phyloP scores from a whole-genome alignment of 2,797 vertebrate species.

The Percopsis omiscomaycus region DNA sequence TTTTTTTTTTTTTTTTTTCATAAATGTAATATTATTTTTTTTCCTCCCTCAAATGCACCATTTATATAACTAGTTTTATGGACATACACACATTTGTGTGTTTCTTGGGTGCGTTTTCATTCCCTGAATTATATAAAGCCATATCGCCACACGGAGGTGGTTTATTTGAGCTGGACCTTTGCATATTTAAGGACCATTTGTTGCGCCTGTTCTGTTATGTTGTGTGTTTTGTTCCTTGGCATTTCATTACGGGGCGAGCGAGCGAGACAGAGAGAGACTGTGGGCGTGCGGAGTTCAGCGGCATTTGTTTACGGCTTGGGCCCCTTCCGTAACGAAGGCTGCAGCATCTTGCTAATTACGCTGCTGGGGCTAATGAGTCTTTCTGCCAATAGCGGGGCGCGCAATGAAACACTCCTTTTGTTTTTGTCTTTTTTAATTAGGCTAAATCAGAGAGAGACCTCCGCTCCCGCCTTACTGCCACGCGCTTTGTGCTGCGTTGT shows the following conservation, averaged over 20 bases:
- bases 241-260: constrained; percentile 71
- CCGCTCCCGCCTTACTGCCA: constrained; percentile 42
- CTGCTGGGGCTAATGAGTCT: constrained; percentile 81
- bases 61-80: not conserved
- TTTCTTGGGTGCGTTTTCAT: constrained; percentile 23
- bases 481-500: constrained; percentile 2
- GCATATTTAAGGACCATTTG: constrained; percentile 20
- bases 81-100: not conserved
- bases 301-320: constrained; percentile 80
- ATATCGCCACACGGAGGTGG: constrained; percentile 30
- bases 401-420: constrained; percentile 77
- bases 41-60: too few relatives aligned
- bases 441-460: constrained; percentile 68
- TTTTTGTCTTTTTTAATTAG: constrained; percentile 75
- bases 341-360: constrained; percentile 84
- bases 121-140: constrained; percentile 31
- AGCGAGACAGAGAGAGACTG: constrained; percentile 52
- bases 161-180: constrained; percentile 35
- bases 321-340: constrained; percentile 79
- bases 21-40: not conserved
- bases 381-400: constrained; percentile 73
- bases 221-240: constrained; percentile 61
- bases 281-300: constrained; percentile 71
- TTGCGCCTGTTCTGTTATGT: constrained; percentile 16
- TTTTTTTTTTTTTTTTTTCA: not conserved